Conservation (phyloP, 2,113 vertebrate genomes). For the Microcebus jonahi region DNA sequence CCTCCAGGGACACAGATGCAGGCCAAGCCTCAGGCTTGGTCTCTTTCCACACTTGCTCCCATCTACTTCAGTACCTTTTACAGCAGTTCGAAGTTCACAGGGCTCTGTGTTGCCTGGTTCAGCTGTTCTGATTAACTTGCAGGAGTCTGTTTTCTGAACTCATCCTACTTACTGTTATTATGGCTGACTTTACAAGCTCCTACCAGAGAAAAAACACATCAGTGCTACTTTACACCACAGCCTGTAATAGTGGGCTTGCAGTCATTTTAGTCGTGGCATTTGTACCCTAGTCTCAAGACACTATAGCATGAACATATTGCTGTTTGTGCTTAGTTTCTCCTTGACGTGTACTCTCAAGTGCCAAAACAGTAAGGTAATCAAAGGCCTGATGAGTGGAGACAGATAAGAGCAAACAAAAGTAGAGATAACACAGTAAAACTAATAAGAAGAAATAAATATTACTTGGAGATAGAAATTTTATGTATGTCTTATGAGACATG, state of each 20-base stretch:
- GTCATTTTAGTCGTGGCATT: neutral
- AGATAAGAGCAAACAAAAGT: neutral
- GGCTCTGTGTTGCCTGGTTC: neutral
- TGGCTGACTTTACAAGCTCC: neutral
- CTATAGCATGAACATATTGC: neutral
- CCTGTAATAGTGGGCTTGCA: neutral
- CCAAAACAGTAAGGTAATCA: neutral
- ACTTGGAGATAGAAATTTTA: neutral
- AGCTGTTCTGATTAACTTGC: neutral
- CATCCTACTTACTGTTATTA: neutral
- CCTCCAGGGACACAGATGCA: neutral
- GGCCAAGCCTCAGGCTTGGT: neutral
- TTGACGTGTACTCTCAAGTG: neutral
- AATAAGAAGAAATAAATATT: neutral
- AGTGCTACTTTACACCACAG: neutral
- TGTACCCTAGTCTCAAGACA: neutral
- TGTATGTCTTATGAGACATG: neutral
- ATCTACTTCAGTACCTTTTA: neutral
- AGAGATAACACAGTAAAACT: neutral
- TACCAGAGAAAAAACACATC: neutral
- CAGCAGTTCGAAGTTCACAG: neutral
- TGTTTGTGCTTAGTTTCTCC: neutral
- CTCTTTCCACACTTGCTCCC: neutral
- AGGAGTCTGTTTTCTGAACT: neutral
- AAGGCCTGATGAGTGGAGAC: neutral